Conservation (phyloP, 2,113 vertebrate species). For the Corythornis vintsioides region DNA sequence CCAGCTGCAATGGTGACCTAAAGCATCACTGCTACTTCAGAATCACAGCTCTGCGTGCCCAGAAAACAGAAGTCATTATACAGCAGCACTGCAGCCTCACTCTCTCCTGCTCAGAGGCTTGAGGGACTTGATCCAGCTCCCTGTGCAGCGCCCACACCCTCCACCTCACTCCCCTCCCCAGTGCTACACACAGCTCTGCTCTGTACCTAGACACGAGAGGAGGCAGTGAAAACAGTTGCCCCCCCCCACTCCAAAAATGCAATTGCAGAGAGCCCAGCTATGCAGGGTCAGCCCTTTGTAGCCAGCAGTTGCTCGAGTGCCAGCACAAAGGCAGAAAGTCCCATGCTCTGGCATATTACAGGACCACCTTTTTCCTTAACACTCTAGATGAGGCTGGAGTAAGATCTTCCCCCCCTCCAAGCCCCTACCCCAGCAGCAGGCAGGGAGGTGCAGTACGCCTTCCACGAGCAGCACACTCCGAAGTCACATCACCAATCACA, state of each 20-base stretch:
- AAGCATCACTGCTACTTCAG: neutral
- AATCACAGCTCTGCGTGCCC: neutral
- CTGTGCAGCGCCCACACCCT: neutral
- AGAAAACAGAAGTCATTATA: neutral
- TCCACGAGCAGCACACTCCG: neutral
- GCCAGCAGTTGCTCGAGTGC: neutral
- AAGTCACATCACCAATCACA: neutral
- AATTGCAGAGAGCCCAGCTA: neutral
- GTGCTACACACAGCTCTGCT: neutral
- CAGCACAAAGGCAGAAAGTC: neutral
- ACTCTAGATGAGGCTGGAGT: neutral
- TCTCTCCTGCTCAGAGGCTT: accelerated
- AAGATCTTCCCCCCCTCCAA: neutral
- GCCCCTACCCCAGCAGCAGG: accelerated
- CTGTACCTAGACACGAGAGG: neutral
- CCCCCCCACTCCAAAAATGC: neutral
- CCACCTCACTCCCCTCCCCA: neutral
- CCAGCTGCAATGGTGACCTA: accelerated
- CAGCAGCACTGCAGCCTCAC: neutral
- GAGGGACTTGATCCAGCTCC: accelerated
- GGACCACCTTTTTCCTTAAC: neutral
- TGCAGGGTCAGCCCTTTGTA: neutral
- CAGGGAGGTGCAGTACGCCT: neutral
- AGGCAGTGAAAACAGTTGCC: accelerated
- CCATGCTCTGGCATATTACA: neutral